A percentile compares a stretch with the other conserved stretches of the same genome.
Evolutionary conservation across 1,140 invertebrate genomes (phyloP).

Genomic region (Pogonomyrmex barbatus): DNA sequence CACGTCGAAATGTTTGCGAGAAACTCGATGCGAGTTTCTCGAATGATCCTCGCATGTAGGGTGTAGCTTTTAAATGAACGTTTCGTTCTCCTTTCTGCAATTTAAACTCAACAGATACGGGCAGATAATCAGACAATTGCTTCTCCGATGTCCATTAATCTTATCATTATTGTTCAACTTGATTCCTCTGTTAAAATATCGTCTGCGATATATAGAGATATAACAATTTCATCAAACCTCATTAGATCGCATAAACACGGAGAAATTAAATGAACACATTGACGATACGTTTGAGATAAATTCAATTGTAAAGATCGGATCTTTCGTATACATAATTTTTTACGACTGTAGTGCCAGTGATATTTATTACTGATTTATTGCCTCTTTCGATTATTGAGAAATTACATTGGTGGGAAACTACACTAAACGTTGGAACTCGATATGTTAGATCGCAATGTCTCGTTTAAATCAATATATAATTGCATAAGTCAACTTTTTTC

Average conservation of each 20-base stretch:
- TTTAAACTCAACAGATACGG: slow-evolving; percentile 42
- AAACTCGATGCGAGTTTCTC: slow-evolving; percentile 48
- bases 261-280: background rate
- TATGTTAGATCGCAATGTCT: background rate
- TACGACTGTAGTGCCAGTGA: background rate
- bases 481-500: slow-evolving; percentile 9
- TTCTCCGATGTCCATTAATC: background rate
- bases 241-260: background rate
- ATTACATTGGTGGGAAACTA: background rate
- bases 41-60: slow-evolving; percentile 25
- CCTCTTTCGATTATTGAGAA: background rate
- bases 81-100: slow-evolving; percentile 23
- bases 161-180: slow-evolving; percentile 4
- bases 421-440: background rate
- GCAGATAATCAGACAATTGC: background rate
- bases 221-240: background rate
- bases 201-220: background rate
- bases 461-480: slow-evolving; percentile 7
- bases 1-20: slow-evolving; percentile 30
- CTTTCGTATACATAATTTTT: slow-evolving; percentile 4
- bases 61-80: slow-evolving; percentile 11
- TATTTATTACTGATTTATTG: background rate
- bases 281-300: background rate
- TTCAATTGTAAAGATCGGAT: background rate
- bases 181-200: background rate